Base-by-base conservation (phyloP, 53 echinoderm and acorn worm species). In the Mesocentrotus franciscanus region DNA sequence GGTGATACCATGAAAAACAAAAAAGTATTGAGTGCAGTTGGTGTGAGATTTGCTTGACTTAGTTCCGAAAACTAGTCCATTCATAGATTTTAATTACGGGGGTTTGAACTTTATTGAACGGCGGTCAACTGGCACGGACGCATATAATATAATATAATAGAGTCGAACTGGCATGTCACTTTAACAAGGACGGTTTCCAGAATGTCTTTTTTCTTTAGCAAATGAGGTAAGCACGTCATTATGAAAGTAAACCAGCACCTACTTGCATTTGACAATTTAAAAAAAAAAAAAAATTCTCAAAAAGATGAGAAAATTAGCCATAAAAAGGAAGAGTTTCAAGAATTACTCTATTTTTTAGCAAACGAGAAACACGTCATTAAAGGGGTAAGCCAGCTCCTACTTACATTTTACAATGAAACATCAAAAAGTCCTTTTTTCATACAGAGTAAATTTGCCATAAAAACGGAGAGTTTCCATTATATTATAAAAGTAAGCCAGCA, bases 21-120 rank as follows among this genome's bases (percentile, higher is more conserved):
- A 87, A 33, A 5, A 87, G 11, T 8, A 85, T 85, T 20, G 85
- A 10, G 13, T 87, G 29, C 56, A 58, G n/a, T 56, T 87, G 15
- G 58, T 8, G 81, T 58, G 87, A 58, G 87, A 87, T 87, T 87
- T 58, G 87, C 57, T 58, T 87, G 87, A 87, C 87, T 87, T 58
- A 87, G 57, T 26, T 27, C 58, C 4, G 87, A 57, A 87, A 87
- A 4, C 87, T 58, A 57, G 24, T 56, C 57, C 57, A 85, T 87
- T 84, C 20, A 84, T 84, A 16, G 83, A 49, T 36, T 49, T 84
- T 84, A 59, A 87, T 87, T 56, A 87, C 57, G 56, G 7, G 87
- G 10, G 29, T 24, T 57, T 87, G 87, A 87, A 87, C 87, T 87
- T 87, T 87, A 87, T 87, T 57, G 58, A 58, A 20, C 26, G 12